Base-by-base conservation (phyloP, 2,113 vertebrate species). In the Spea bombifrons region DNA sequence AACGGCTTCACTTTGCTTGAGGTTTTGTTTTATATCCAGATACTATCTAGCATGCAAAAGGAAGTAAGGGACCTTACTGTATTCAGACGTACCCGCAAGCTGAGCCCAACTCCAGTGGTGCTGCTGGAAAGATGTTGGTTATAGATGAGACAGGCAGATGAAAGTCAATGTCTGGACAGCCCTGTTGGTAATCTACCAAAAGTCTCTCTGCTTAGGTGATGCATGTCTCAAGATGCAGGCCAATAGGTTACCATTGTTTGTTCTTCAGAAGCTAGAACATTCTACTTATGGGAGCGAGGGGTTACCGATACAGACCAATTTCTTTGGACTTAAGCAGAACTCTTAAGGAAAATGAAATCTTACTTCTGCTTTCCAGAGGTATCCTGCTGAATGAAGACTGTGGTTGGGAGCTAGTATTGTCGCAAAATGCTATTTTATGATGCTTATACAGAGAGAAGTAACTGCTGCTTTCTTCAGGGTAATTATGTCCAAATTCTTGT, bases 381-480 rank as follows among this genome's bases (percentile, higher is more conserved):
- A 89, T 90, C 86, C 88, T 90, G 77, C 84, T 87, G 84, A 89
- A 89, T 82, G 73, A 88, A 81, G 82, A 85, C 82, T 83, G 61
- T 80, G 71, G 64, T 67, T 48, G 81, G 83, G 86, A 82, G 85
- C 84, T 87, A 78, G 83, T 82, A 83, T 0, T 12, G 75, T 85
- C 83, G 81, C 78, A 79, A 77, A 88, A 74, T 48, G 47, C 12
- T 59, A 80, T 74, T 84, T 85, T 86, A 84, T 84, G 59, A 74
- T 63, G 80, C 76, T 70, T 84, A 78, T 86, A 73, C 30, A 83
- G 84, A 78, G 83, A 85, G 71, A 86, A 88, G 84, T 90, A 90
- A 90, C 90, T 92, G 93, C 93, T 93, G 93, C 92, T 94, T 91
- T 90, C 86, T 92, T 92, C 90, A 92, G 90, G 90, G 90, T 93